phyloP scores from a whole-genome alignment of 2,797 vertebrate species.

The Aotus griseimembra region DNA sequence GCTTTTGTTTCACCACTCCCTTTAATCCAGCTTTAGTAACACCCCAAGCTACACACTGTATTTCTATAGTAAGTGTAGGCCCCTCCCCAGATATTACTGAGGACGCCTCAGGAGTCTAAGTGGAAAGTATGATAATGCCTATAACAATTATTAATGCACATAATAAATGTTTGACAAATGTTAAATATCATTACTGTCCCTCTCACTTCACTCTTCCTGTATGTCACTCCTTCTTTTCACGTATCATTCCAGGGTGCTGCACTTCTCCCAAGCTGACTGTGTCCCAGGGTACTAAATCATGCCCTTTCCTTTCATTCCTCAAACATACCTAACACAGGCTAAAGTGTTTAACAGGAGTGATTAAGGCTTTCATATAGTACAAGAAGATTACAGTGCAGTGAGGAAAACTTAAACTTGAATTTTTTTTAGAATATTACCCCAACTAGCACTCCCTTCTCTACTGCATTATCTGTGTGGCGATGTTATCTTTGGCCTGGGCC shows the following conservation, averaged over 20 bases:
- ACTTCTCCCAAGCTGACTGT: neutral
- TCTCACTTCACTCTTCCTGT: neutral
- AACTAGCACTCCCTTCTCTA: neutral
- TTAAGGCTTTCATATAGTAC: neutral
- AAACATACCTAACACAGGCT: neutral
- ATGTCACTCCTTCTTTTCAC: neutral
- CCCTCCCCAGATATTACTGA: neutral
- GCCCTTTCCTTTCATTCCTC: neutral
- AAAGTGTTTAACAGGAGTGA: neutral
- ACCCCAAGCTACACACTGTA: neutral
- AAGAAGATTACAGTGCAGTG: neutral
- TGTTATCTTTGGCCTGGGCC: neutral
- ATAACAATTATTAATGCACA: neutral
- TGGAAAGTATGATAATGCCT: neutral
- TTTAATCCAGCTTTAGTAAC: neutral
- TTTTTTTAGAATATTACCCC: neutral
- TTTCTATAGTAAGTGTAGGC: neutral
- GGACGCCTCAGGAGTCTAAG: neutral
- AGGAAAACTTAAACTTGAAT: neutral
- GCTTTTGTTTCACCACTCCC: neutral
- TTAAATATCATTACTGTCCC: neutral
- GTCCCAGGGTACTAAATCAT: neutral
- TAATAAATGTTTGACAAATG: neutral
- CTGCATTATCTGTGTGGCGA: neutral
- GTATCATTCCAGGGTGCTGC: fast-evolving